Percentiles rank a stretch among this genome's conserved stretches.
phyloP scores from a whole-genome alignment of 2,888 invertebrate genomes.

The Synanthedon formicaeformis region DNA sequence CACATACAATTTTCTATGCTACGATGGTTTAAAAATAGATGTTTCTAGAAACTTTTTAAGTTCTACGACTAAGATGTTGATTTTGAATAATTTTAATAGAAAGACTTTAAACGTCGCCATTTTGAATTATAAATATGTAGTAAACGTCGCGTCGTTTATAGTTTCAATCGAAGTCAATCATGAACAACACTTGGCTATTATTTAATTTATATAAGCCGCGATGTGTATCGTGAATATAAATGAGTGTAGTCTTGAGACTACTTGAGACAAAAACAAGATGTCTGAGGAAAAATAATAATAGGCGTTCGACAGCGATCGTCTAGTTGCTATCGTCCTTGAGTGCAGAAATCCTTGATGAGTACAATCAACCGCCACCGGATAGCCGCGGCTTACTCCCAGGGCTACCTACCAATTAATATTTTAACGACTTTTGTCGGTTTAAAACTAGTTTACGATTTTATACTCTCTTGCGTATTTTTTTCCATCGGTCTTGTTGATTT shows the following conservation, averaged over 20 bases:
- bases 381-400: conserved; percentile 50
- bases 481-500: neutral
- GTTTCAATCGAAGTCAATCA: conserved; percentile 15
- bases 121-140: no score
- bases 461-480: neutral
- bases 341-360: conserved; percentile 70
- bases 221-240: conserved; percentile 68
- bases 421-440: conserved; percentile 21
- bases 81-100: no score
- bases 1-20: no score
- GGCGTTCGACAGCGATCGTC: conserved; percentile 57
- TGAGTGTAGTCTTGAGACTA: conserved; percentile 21
- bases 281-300: conserved; percentile 64
- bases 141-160: neutral
- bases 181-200: conserved; percentile 39
- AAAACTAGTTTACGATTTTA: neutral
- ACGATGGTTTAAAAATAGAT: no score
- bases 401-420: conserved; percentile 59
- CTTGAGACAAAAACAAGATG: conserved; percentile 60
- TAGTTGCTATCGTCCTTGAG: conserved; percentile 65
- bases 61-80: no score
- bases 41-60: no score
- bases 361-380: conserved; percentile 69
- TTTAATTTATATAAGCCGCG: conserved; percentile 59
- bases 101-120: no score